Evolutionary conservation across 2,113 vertebrate genomes (phyloP).

Genomic region (Pedionomus torquatus): DNA sequence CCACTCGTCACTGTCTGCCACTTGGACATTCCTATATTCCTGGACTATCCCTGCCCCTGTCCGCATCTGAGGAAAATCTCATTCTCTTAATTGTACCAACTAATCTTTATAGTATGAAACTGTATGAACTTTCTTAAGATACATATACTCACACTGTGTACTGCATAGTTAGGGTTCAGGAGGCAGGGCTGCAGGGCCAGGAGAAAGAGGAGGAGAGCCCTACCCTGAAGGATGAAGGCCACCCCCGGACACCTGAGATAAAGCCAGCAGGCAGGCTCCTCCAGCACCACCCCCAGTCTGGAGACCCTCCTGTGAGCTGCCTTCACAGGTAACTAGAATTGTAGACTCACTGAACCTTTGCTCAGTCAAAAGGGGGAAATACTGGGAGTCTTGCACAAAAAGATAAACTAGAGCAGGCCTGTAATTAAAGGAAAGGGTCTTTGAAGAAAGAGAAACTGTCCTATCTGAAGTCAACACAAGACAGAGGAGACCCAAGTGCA

Average conservation of each 20-base stretch:
- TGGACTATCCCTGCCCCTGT: no score
- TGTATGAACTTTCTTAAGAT: background rate
- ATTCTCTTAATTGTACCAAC: no score
- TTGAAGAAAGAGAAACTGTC: background rate
- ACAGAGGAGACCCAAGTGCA: background rate
- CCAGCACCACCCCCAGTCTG: no score
- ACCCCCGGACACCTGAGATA: background rate
- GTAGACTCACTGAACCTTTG: background rate
- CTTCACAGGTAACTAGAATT: no score
- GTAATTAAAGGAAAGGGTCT: background rate
- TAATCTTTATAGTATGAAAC: background rate
- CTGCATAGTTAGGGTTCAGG: background rate
- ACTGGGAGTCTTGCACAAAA: background rate
- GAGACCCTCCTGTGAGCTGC: no score
- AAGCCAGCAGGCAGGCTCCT: no score
- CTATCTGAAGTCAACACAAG: background rate
- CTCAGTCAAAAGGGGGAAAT: background rate
- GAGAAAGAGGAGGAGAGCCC: background rate
- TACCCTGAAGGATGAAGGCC: background rate
- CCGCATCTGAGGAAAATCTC: no score
- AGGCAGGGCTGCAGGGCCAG: background rate
- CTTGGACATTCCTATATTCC: no score
- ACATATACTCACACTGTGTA: background rate
- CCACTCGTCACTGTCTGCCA: no score
- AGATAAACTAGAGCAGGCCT: background rate